phyloP scores from a whole-genome alignment of 1,140 invertebrate species.

The Drosophila sucinea region DNA sequence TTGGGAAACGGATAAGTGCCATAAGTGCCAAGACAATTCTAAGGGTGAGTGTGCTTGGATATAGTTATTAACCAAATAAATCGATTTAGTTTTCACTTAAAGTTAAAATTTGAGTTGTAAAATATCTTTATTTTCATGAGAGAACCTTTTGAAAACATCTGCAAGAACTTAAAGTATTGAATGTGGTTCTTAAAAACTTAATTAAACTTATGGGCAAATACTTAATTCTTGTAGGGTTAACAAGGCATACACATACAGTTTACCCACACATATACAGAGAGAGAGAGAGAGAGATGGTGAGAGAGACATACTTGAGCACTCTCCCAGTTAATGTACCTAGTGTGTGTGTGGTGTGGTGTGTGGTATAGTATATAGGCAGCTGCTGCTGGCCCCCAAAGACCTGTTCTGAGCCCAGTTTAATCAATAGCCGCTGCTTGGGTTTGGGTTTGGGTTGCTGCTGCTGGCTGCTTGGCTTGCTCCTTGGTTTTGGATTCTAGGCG shows the following conservation, averaged over 20 bases:
- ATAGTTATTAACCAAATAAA: too few species aligned
- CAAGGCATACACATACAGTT: constrained; percentile 59
- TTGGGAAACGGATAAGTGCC: too few species aligned
- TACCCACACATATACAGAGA: constrained; percentile 17
- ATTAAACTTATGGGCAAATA: constrained; percentile 4
- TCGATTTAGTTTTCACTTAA: too few species aligned
- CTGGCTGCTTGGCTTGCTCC: constrained; percentile 48
- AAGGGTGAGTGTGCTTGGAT: too few species aligned
- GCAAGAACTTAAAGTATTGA: too few species aligned
- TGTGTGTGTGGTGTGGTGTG: not conserved
- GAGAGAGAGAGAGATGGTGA: constrained; percentile 22
- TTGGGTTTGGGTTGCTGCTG: constrained; percentile 44
- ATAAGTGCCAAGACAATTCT: too few species aligned
- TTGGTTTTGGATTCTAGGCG: constrained; percentile 67
- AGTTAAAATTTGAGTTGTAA: too few species aligned
- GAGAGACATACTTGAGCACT: constrained; percentile 34
- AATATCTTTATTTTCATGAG: too few species aligned
- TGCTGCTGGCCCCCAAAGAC: constrained; percentile 46
- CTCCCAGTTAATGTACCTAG: constrained; percentile 8
- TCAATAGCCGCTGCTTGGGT: constrained; percentile 60
- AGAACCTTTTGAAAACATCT: too few species aligned
- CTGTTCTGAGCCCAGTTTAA: constrained; percentile 78
- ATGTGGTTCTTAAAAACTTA: too few species aligned
- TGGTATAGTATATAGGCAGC: constrained; percentile 29
- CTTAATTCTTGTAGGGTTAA: constrained; percentile 23